Conservation (phyloP, 2,888 invertebrate species). For the Antheraea yamamai region DNA sequence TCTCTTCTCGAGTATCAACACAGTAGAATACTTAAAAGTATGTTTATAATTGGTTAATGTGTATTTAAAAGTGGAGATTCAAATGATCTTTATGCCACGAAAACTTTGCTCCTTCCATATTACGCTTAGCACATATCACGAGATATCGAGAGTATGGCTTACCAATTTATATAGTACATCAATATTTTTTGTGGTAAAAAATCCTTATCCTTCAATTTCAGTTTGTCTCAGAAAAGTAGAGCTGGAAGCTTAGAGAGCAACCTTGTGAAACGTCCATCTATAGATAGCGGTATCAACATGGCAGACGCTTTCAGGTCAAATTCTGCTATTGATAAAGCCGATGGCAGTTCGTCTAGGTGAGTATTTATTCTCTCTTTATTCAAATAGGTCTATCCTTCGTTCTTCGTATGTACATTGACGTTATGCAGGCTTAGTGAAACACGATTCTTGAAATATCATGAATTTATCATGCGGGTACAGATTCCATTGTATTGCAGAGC, state of each 20-base stretch:
- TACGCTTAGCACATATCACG: too few relatives aligned
- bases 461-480: background rate
- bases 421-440: background rate
- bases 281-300: slow-evolving; percentile 91
- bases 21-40: too few relatives aligned
- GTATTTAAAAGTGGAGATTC: too few relatives aligned
- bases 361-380: background rate
- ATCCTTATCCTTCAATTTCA: slow-evolving; percentile 40
- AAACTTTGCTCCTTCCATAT: too few relatives aligned
- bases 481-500: background rate
- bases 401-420: background rate
- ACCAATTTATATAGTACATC: background rate
- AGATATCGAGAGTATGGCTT: too few relatives aligned
- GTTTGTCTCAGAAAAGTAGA: slow-evolving; percentile 77
- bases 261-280: slow-evolving; percentile 87
- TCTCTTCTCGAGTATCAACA: too few relatives aligned
- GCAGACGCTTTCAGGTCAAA: slow-evolving; percentile 78
- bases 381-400: background rate
- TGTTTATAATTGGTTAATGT: too few relatives aligned
- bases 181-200: background rate
- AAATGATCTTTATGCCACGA: too few relatives aligned
- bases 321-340: slow-evolving; percentile 68
- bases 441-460: too few relatives aligned
- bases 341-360: slow-evolving; percentile 61
- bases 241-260: slow-evolving; percentile 73